A percentile compares a stretch with the other conserved stretches of the same genome.
Conservation (phyloP, 2,888 invertebrate species). For the Stegophylla sp. region DNA sequence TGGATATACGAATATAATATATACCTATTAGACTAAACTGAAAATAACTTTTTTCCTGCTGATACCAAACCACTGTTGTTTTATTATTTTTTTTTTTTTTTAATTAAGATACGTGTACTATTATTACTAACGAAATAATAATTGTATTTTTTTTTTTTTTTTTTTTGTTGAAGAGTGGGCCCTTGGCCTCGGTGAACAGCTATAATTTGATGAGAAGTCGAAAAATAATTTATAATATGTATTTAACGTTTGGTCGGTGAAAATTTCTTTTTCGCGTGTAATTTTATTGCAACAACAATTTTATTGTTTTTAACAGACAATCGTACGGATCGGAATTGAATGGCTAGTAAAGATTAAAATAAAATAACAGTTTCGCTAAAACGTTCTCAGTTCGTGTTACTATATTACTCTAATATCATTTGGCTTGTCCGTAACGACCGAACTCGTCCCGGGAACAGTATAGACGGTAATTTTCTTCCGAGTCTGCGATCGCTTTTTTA, state of each 20-base stretch:
- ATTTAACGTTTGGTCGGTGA: neutral
- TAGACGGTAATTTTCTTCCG: no score
- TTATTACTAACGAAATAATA: slow-evolving; percentile 11
- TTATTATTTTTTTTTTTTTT: no score
- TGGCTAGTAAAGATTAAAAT: neutral
- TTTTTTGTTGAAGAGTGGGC: no score
- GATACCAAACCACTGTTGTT: slow-evolving; percentile 12
- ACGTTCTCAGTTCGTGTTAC: neutral
- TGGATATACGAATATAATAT: no score
- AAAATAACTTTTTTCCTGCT: slow-evolving; percentile 1
- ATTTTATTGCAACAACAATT: no score
- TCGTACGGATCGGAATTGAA: neutral
- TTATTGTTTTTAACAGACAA: neutral
- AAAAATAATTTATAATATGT: neutral
- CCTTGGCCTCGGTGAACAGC: neutral
- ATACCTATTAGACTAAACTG: no score
- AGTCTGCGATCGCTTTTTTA: neutral
- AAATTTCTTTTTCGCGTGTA: neutral
- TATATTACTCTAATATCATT: neutral
- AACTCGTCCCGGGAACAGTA: neutral
- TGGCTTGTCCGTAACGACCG: neutral
- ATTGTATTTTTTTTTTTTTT: no score
- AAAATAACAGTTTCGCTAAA: neutral
- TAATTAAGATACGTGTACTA: neutral
- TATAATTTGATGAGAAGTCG: neutral